These are phyloP conservation scores for Eutolmus rufibarbis DNA, from an alignment of 2,888 invertebrate species.

Conservation along the genomic window DNA sequence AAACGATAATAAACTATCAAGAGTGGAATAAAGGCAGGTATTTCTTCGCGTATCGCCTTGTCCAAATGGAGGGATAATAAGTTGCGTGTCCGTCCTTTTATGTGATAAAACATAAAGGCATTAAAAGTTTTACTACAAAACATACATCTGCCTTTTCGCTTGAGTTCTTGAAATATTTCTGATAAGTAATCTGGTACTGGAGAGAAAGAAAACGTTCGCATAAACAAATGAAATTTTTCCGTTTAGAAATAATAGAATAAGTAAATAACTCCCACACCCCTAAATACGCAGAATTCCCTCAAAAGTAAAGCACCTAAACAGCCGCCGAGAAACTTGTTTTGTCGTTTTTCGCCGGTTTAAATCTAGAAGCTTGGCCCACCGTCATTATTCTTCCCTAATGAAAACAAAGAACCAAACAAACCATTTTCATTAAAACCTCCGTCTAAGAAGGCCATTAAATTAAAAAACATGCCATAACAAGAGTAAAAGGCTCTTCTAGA, in stretches of 20 bases:
- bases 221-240: not conserved
- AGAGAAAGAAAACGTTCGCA: not conserved
- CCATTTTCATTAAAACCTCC: conserved; percentile 45
- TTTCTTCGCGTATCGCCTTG: not conserved
- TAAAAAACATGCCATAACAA: conserved; percentile 48
- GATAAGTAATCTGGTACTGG: not conserved
- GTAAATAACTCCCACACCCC: not conserved
- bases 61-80: conserved; percentile 28
- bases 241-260: not conserved
- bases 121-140: conserved; percentile 20
- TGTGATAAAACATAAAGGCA: conserved; percentile 24
- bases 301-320: not conserved
- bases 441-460: conserved; percentile 47
- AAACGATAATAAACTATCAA: not conserved
- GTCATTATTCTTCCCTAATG: conserved; percentile 43
- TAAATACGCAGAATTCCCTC: not conserved
- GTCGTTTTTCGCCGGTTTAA: not conserved
- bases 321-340: not conserved
- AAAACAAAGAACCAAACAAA: conserved; percentile 47
- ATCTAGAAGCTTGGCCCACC: not conserved
- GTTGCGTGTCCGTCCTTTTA: conserved; percentile 31
- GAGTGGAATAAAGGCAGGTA: not conserved
- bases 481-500: conserved; percentile 45
- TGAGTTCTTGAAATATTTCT: not conserved
- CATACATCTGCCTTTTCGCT: conserved; percentile 7